Evolutionary conservation across 2,888 invertebrate species (phyloP), one percentile per base, ranked within the genome.

Genomic region (Xiphydria camelus): DNA sequence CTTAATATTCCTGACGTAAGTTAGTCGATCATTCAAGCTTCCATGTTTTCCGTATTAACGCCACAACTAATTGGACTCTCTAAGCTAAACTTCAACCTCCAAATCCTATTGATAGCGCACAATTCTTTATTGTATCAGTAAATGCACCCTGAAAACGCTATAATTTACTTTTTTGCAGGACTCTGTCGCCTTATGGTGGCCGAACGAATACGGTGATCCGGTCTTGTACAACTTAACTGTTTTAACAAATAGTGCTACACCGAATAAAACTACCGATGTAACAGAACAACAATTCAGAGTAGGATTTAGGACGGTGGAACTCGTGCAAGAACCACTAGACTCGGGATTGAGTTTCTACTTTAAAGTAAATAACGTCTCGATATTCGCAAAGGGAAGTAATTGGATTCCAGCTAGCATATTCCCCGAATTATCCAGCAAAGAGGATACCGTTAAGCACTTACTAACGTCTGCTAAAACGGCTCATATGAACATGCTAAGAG

Each of bases 381-480:
- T 98, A n/a, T 98, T 95, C 69, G 88, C 93, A 74, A 98, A 97
- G 76, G 96, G 96, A 2, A 88, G 92, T 6, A 97, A 97, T 73
- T 93, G 91, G 83, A 94, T 97, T 64, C 96, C 97, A 0, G 83
- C 88, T 0, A 85, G 89, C 68, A 83, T 93, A 55, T 82, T 95
- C 41, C 93, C 91, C 1, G 94, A 94, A 77, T 64, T 80, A 21
- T 83, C 87, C 1, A 79, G 80, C 15, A 75, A 84, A 51, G 64
- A 68, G 51, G 68, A 73, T 17, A 79, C 77, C 77, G 82, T 91
- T 40, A 76, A 81, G 21, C 76, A 82, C 51, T 77, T 94, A 1
- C 71, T 96, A 23, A 67, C 75, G 40, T 85, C 90, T 0, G 88
- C 88, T 1, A 83, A 82, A 55, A 83, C 86, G 5, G 85, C 87